Evolutionary conservation across 2,888 invertebrate genomes (phyloP).

Genomic region (Euplexia lucipara): DNA sequence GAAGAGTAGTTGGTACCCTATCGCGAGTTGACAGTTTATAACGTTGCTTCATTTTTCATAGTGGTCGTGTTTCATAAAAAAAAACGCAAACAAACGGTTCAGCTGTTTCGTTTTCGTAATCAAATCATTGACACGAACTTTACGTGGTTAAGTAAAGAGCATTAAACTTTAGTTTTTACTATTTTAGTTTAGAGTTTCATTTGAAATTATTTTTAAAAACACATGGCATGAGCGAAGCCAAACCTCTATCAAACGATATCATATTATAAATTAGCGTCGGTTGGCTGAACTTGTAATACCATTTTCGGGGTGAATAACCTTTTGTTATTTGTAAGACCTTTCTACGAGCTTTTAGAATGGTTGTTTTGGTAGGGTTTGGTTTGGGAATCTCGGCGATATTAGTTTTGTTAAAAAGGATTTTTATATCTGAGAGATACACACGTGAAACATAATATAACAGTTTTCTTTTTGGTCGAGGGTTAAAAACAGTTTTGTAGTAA

Average conservation of each 20-base stretch:
- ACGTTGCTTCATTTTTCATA: conserved; percentile 27
- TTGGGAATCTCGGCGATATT: conserved; percentile 18
- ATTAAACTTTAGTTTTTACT: conserved; percentile 11
- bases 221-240: background rate
- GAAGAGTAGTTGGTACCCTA: conserved; percentile 24
- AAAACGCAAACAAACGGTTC: background rate
- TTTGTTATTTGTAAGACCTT: conserved; percentile 32
- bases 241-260: conserved; percentile 19
- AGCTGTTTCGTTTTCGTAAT: conserved; percentile 19
- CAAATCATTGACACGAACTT: conserved; percentile 23
- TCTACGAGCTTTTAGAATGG: conserved; percentile 20
- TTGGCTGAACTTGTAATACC: conserved; percentile 22
- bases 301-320: conserved; percentile 38
- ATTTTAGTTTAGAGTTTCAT: conserved; percentile 6
- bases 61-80: conserved; percentile 1
- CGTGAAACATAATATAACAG: too few species aligned
- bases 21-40: conserved; percentile 20
- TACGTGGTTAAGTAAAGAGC: conserved; percentile 4
- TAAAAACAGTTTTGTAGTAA: background rate
- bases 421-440: too few species aligned
- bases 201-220: background rate
- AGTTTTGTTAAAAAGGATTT: conserved; percentile 6
- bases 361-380: conserved; percentile 8
- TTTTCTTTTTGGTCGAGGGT: too few species aligned
- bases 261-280: conserved; percentile 21